Percentiles rank a stretch among this genome's conserved stretches.
Conservation (phyloP, 1,140 invertebrate genomes). For the Cydia splendana region DNA sequence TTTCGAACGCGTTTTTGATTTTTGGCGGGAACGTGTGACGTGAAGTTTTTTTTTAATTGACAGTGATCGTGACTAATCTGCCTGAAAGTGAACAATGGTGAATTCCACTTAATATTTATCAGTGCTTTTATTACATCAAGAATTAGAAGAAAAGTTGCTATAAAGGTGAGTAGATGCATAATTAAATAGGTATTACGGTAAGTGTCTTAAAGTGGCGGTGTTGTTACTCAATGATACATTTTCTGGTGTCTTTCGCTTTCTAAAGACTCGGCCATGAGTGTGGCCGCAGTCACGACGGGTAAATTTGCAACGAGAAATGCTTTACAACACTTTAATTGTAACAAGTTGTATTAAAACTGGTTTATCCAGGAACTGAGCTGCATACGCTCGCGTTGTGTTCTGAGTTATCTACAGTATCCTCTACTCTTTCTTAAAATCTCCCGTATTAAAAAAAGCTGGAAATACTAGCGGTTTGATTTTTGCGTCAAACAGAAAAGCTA, state of each 20-base stretch:
- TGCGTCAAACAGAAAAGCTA: too few relatives aligned
- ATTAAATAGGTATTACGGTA: slow-evolving; percentile 37
- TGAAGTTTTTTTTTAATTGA: slow-evolving; percentile 48
- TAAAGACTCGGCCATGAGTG: slow-evolving; percentile 75
- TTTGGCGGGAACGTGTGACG: slow-evolving; percentile 65
- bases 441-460: too few relatives aligned
- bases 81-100: slow-evolving; percentile 71
- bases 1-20: slow-evolving; percentile 56
- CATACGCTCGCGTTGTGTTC: too few relatives aligned
- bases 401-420: too few relatives aligned
- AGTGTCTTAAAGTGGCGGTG: slow-evolving; percentile 39
- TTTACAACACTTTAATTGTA: slow-evolving; percentile 33
- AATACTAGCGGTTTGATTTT: too few relatives aligned
- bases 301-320: slow-evolving; percentile 49
- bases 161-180: slow-evolving; percentile 60
- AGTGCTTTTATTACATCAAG: slow-evolving; percentile 50
- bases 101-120: slow-evolving; percentile 65
- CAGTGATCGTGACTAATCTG: slow-evolving; percentile 65
- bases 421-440: too few relatives aligned
- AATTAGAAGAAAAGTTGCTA: slow-evolving; percentile 36
- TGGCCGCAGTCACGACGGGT: slow-evolving; percentile 69
- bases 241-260: slow-evolving; percentile 67
- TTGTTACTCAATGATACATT: slow-evolving; percentile 62
- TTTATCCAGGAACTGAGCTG: too few relatives aligned
- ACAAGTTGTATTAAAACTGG: neutral